Conservation (phyloP, 2,113 vertebrate species). For the Dicerorhinus sumatrensis region DNA sequence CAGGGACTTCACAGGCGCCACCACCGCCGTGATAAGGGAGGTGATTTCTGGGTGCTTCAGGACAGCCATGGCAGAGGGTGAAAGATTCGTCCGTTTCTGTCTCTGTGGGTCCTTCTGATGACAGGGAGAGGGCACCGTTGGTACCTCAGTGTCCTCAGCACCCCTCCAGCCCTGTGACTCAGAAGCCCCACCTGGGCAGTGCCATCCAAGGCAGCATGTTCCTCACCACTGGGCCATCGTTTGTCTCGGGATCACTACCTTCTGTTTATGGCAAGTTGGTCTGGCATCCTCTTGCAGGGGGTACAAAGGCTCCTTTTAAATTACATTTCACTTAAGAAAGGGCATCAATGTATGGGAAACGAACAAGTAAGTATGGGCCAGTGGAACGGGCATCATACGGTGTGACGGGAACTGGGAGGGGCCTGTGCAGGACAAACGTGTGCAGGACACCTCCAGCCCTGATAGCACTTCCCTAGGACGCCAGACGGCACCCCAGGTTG, state of each 20-base stretch:
- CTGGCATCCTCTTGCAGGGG: not conserved
- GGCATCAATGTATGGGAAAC: not conserved
- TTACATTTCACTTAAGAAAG: no score
- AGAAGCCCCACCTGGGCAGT: not conserved
- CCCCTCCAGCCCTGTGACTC: not conserved
- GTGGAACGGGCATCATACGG: rapidly evolving
- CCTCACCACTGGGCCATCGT: rapidly evolving
- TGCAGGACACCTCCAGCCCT: not conserved
- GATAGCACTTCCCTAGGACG: not conserved
- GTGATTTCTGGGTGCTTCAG: not conserved
- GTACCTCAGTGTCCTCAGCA: rapidly evolving
- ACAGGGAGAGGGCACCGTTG: not conserved
- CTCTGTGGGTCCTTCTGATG: not conserved
- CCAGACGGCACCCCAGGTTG: rapidly evolving
- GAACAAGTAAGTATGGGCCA: not conserved
- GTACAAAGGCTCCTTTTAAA: not conserved
- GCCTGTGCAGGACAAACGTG: rapidly evolving
- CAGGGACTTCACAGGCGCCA: not conserved
- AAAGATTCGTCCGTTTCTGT: rapidly evolving
- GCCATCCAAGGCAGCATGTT: not conserved
- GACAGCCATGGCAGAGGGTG: not conserved
- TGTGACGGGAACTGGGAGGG: rapidly evolving
- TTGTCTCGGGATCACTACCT: not conserved
- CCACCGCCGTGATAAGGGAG: not conserved
- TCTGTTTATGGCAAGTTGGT: rapidly evolving